phyloP scores from a whole-genome alignment of 2,888 invertebrate species.

The Drosophila robusta region DNA sequence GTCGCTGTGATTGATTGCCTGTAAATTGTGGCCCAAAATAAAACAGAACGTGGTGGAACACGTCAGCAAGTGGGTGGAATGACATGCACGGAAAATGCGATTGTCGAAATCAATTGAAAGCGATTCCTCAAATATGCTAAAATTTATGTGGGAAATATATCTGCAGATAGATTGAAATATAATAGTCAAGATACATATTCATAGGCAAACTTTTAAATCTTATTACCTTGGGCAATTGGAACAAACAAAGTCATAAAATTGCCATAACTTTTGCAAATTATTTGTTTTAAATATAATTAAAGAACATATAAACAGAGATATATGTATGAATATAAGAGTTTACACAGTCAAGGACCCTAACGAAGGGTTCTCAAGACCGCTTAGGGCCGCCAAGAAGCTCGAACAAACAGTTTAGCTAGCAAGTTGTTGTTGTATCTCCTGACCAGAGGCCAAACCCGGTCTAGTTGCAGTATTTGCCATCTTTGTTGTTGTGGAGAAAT shows the following conservation, averaged over 20 bases:
- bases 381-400: not conserved
- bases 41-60: constrained; percentile 46
- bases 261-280: constrained; percentile 56
- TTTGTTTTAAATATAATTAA: constrained; percentile 64
- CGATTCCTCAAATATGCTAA: not conserved
- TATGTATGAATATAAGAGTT: not conserved
- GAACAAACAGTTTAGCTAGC: constrained; percentile 15
- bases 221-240: constrained; percentile 34
- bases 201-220: constrained; percentile 18
- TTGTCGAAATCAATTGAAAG: constrained; percentile 7
- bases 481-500: constrained; percentile 51
- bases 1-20: constrained; percentile 55
- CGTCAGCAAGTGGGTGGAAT: constrained; percentile 15
- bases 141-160: too few species aligned
- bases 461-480: constrained; percentile 3
- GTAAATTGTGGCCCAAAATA: constrained; percentile 49
- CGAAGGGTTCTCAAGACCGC: not conserved
- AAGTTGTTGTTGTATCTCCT: constrained; percentile 1
- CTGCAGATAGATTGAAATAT: too few species aligned
- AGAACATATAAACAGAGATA: constrained; percentile 42
- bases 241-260: constrained; percentile 47
- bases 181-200: not conserved
- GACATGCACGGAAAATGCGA: not conserved
- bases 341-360: constrained; percentile 13
- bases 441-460: constrained; percentile 14